These are phyloP conservation scores for Drosophila nasuta DNA, from an alignment of 1,140 invertebrate species.

Conservation along the genomic window DNA sequence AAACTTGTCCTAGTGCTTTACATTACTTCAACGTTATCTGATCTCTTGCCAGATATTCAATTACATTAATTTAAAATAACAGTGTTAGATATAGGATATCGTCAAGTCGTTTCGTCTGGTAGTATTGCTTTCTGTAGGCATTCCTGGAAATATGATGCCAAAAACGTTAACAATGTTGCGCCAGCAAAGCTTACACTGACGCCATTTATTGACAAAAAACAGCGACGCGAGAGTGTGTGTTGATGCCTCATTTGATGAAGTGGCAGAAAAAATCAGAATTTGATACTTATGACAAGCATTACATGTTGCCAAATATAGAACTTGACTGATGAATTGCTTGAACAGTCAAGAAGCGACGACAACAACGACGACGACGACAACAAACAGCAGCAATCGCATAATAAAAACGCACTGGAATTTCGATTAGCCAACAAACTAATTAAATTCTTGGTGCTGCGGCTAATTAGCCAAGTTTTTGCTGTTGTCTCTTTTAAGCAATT, in stretches of 20 bases:
- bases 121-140: background rate
- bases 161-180: constrained; percentile 28
- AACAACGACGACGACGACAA: no score
- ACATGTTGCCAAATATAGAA: constrained; percentile 28
- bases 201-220: constrained; percentile 43
- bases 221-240: constrained; percentile 14
- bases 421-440: constrained; percentile 29
- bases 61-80: background rate
- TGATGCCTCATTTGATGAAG: constrained; percentile 55
- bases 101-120: constrained; percentile 7
- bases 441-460: constrained; percentile 37
- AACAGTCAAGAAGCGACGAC: background rate
- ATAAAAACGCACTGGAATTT: constrained; percentile 7
- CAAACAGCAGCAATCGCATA: background rate
- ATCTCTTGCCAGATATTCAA: background rate
- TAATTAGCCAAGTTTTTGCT: constrained; percentile 38
- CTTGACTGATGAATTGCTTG: constrained; percentile 18
- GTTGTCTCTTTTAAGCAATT: constrained; percentile 17
- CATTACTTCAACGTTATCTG: background rate
- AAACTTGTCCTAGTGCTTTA: no score
- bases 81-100: constrained; percentile 19
- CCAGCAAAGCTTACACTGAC: constrained; percentile 14
- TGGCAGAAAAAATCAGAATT: constrained; percentile 50
- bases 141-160: constrained; percentile 10
- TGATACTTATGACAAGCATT: constrained; percentile 33